These are phyloP conservation scores for Dendrolimus houi DNA, from an alignment of 2,888 invertebrate genomes.

Conservation along the genomic window DNA sequence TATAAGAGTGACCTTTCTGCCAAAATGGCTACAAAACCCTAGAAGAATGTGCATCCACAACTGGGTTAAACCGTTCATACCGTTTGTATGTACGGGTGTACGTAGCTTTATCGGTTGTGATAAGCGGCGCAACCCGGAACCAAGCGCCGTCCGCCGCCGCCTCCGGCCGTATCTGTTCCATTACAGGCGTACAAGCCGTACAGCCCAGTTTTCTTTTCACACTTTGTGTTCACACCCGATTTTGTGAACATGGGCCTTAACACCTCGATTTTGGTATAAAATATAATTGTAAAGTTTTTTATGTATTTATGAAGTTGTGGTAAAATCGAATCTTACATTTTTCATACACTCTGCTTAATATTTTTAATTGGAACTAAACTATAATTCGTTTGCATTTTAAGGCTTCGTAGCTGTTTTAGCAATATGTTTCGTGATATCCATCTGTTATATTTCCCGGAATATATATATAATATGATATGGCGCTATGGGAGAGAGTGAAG, in stretches of 20 bases:
- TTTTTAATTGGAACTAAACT: too few relatives aligned
- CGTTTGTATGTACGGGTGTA: constrained; percentile 1
- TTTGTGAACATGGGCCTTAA: constrained; percentile 15
- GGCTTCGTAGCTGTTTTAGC: too few relatives aligned
- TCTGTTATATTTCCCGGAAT: too few relatives aligned
- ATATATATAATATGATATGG: too few relatives aligned
- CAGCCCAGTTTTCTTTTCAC: constrained; percentile 30
- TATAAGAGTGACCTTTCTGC: too few relatives aligned
- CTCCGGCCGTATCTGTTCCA: constrained; percentile 37
- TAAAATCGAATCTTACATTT: too few relatives aligned
- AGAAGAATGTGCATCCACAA: constrained; percentile 14
- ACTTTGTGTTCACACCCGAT: constrained; percentile 32
- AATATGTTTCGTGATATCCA: too few relatives aligned
- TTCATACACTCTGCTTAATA: too few relatives aligned
- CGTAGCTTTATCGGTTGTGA: constrained; percentile 53
- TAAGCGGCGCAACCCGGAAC: constrained; percentile 54
- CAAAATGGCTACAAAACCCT: neutral
- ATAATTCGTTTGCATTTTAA: too few relatives aligned
- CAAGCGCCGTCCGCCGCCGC: constrained; percentile 36
- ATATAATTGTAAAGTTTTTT: neutral
- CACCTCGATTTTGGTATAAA: constrained; percentile 17
- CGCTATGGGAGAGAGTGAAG: too few relatives aligned
- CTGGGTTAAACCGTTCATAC: constrained; percentile 28
- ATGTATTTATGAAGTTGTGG: neutral
- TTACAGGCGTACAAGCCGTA: neutral